These are phyloP conservation scores for Cosmia trapezina DNA, from an alignment of 2,888 invertebrate species.

Conservation along the genomic window DNA sequence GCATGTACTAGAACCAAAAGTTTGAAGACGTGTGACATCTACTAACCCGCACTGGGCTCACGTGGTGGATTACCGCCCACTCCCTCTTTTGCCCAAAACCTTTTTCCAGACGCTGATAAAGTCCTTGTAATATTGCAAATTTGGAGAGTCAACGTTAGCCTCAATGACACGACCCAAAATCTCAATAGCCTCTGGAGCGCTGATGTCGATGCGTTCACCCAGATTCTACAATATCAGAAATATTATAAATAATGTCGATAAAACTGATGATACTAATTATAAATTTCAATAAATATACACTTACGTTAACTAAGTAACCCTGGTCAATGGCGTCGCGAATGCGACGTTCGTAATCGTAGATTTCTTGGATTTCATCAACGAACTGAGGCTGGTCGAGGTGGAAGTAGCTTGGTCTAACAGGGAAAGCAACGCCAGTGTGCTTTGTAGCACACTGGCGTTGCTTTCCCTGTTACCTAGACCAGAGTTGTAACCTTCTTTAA, in stretches of 20 bases:
- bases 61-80: slow-evolving; percentile 76
- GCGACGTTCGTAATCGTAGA: slow-evolving; percentile 89
- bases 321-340: slow-evolving; percentile 91
- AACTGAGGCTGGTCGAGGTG: slow-evolving; percentile 86
- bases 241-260: neutral
- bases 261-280: neutral
- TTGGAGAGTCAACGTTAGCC: slow-evolving; percentile 91
- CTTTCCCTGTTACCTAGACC: too few species aligned
- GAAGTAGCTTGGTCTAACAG: slow-evolving; percentile 91
- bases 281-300: slow-evolving; percentile 51
- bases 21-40: neutral
- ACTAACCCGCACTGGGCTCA: slow-evolving; percentile 68
- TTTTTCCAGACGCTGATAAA: slow-evolving; percentile 90
- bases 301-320: slow-evolving; percentile 87
- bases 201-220: slow-evolving; percentile 90
- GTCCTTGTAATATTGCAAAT: slow-evolving; percentile 90
- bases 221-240: slow-evolving; percentile 71
- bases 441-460: too few species aligned
- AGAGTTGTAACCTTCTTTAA: slow-evolving; percentile 91
- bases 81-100: slow-evolving; percentile 92
- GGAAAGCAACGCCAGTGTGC: slow-evolving; percentile 92
- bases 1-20: too few species aligned
- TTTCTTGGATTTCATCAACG: slow-evolving; percentile 81
- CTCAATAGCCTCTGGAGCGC: slow-evolving; percentile 91
- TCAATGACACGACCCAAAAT: slow-evolving; percentile 92